Evolutionary conservation across 2,888 invertebrate genomes (phyloP), one percentile per base, ranked within the genome.

Genomic region (Acanthosepion pharaonis): DNA sequence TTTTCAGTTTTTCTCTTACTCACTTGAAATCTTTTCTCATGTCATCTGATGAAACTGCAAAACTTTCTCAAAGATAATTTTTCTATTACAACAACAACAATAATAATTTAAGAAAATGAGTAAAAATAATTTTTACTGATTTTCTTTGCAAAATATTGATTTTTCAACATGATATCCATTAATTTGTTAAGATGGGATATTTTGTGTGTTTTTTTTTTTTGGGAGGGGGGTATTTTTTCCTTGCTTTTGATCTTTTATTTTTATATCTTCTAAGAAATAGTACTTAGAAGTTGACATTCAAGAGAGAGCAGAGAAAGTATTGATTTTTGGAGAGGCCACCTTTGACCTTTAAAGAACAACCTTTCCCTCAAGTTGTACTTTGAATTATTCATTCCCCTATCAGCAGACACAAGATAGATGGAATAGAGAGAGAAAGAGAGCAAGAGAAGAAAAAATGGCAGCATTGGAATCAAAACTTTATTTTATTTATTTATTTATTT

Each of bases 91-190:
- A n/a, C n/a, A 78, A 15, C n/a, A n/a, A 15, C 5, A 78, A 78
- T 11, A 78, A n/a, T 18, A n/a, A 28, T 78, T 78, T n/a, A n/a
- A 78, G 78, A 78, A 78, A 78, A n/a, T 33, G 78, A 78, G n/a
- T 78, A 78, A 78, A 78, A 78, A 78, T n/a, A 15, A n/a, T n/a
- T 78, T 78, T 78, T 78, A 78, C n/a, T 11, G 78, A 78, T 78
- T 78, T n/a, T 78, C n/a, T 78, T n/a, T 78, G n/a, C 78, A 11
- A 78, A 78, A n/a, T 78, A 78, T 78, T 78, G 78, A 78, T 78
- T 78, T 78, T 78, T 78, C 78, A 78, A 78, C 78, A n/a, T 78
- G 78, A 78, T 78, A 78, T 78, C 78, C 78, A 78, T 78, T 78
- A 78, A 78, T 78, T 78, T 78, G 78, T 78, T 78, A 78, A n/a